A percentile compares a stretch with the other conserved stretches of the same genome.
Evolutionary conservation across 2,888 invertebrate genomes (phyloP).

Genomic region (Hypomecis atomaria): DNA sequence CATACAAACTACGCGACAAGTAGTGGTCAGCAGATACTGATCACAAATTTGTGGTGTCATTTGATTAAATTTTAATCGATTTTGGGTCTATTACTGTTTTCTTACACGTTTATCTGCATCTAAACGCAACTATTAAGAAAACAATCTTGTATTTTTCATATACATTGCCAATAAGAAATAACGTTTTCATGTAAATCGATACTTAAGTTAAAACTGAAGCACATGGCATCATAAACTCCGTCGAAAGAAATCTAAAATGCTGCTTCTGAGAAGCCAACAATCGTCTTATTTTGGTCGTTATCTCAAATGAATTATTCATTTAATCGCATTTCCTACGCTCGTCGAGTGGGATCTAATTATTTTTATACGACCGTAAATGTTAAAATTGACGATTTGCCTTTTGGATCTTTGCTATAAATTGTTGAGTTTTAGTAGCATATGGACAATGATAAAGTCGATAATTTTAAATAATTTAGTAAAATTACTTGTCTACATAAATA

Average conservation of each 20-base stretch:
- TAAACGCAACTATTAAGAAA: neutral
- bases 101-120: neutral
- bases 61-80: no score
- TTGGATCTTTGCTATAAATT: conserved; percentile 41
- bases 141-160: neutral
- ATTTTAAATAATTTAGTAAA: neutral
- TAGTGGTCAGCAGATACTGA: no score
- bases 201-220: conserved; percentile 4
- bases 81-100: neutral
- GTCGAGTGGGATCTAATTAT: conserved; percentile 63
- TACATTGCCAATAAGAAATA: conserved; percentile 1
- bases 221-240: conserved; percentile 27
- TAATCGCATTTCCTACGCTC: conserved; percentile 71
- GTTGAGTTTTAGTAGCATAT: conserved; percentile 34
- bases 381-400: conserved; percentile 28
- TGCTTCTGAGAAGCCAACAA: conserved; percentile 72
- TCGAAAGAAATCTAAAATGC: conserved; percentile 56
- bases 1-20: no score
- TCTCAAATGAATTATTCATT: conserved; percentile 77
- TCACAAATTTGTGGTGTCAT: no score
- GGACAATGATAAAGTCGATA: neutral
- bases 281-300: conserved; percentile 76
- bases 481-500: no score
- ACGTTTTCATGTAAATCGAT: conserved; percentile 4
- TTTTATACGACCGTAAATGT: conserved; percentile 43